Conservation (phyloP, 2,113 vertebrate species). For the Saimiri boliviensis region DNA sequence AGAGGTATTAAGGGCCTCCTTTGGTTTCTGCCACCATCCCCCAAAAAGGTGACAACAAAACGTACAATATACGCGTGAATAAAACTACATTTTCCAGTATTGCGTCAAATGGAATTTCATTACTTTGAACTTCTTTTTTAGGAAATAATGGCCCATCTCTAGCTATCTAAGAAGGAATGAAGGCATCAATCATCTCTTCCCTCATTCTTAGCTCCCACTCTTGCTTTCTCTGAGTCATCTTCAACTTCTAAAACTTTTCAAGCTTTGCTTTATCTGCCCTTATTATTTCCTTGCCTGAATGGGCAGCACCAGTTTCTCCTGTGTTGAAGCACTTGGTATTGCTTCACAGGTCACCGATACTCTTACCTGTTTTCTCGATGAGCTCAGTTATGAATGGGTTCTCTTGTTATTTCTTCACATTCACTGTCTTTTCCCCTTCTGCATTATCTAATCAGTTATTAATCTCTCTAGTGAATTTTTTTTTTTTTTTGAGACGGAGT, state of each 20-base stretch:
- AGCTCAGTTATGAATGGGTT: not conserved
- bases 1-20: not conserved
- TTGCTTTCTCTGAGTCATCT: not conserved
- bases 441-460: not conserved
- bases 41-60: not conserved
- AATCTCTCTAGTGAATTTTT: not conserved
- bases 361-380: accelerated
- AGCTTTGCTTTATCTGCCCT: not conserved
- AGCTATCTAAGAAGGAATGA: not conserved
- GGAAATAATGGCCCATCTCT: not conserved
- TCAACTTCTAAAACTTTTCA: not conserved
- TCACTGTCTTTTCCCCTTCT: not conserved
- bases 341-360: not conserved
- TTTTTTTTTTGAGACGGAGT: too few relatives aligned
- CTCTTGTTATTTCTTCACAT: not conserved
- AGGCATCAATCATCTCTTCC: not conserved
- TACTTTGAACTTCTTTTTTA: not conserved
- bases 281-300: not conserved
- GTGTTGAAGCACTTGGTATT: too few relatives aligned
- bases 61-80: not conserved
- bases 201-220: not conserved
- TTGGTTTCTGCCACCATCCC: not conserved
- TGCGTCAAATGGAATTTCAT: too few relatives aligned
- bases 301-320: not conserved
- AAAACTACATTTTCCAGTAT: not conserved